Conservation (phyloP, 2,888 invertebrate species). For the Spicauda simplicius region DNA sequence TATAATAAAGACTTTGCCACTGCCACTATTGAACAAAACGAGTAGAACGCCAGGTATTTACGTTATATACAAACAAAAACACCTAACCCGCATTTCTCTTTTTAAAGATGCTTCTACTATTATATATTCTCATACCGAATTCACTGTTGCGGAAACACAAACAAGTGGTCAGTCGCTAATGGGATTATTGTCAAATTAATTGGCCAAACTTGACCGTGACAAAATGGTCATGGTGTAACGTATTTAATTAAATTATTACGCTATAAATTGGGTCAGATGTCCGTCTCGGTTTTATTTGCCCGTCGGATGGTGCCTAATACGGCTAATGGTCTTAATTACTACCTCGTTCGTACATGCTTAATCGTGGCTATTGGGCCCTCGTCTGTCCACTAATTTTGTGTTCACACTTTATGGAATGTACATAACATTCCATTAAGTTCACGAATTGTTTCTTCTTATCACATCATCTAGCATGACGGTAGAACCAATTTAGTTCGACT, state of each 20-base stretch:
- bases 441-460: no score
- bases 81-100: no score
- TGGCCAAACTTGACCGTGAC: slow-evolving; percentile 5
- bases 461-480: no score
- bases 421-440: no score
- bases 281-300: slow-evolving; percentile 21
- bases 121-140: no score
- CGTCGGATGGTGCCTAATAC: slow-evolving; percentile 25
- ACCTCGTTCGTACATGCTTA: slow-evolving; percentile 23
- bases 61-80: no score
- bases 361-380: slow-evolving; percentile 22
- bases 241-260: slow-evolving; percentile 19
- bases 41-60: no score
- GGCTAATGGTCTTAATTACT: slow-evolving; percentile 32
- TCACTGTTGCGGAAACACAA: not conserved
- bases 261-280: slow-evolving; percentile 21
- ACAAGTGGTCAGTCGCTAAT: not conserved
- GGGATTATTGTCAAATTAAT: not conserved
- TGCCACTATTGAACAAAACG: no score
- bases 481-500: no score
- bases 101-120: no score
- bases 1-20: no score
- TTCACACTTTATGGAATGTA: not conserved
- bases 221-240: slow-evolving; percentile 1
- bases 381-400: slow-evolving; percentile 1